A percentile compares a stretch with the other conserved stretches of the same genome.
phyloP scores from a whole-genome alignment of 2,797 vertebrate genomes.

The Apodemus agrarius region DNA sequence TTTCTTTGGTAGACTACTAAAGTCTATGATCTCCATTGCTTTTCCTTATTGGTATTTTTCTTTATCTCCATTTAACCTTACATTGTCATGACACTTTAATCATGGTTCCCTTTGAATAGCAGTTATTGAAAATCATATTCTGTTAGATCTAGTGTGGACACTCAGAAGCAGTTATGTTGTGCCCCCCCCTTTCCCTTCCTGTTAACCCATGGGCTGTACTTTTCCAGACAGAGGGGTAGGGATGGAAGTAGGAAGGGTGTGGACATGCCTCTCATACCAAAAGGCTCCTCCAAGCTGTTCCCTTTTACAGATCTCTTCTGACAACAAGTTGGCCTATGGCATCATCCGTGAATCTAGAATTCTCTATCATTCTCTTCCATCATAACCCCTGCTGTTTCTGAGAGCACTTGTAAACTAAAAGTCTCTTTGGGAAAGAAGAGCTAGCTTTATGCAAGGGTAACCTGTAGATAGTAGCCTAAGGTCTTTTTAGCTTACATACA shows the following conservation, averaged over 20 bases:
- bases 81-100: background rate
- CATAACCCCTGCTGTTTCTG: background rate
- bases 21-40: background rate
- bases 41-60: background rate
- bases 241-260: background rate
- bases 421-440: background rate
- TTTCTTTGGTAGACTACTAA: constrained; percentile 28
- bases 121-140: background rate
- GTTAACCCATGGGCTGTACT: background rate
- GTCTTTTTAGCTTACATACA: background rate
- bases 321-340: background rate
- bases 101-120: background rate
- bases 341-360: background rate
- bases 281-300: background rate
- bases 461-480: background rate
- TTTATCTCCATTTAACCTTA: background rate
- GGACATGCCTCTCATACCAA: background rate
- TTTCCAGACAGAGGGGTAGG: background rate
- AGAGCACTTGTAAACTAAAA: background rate
- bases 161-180: background rate
- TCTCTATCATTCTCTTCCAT: background rate
- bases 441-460: background rate
- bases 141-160: background rate
- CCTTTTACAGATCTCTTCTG: background rate
- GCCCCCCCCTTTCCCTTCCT: background rate